Percentiles rank a stretch among this genome's conserved stretches.
These are phyloP conservation scores for Drosophila mimica DNA, from an alignment of 2,888 invertebrate genomes.

Conservation along the genomic window DNA sequence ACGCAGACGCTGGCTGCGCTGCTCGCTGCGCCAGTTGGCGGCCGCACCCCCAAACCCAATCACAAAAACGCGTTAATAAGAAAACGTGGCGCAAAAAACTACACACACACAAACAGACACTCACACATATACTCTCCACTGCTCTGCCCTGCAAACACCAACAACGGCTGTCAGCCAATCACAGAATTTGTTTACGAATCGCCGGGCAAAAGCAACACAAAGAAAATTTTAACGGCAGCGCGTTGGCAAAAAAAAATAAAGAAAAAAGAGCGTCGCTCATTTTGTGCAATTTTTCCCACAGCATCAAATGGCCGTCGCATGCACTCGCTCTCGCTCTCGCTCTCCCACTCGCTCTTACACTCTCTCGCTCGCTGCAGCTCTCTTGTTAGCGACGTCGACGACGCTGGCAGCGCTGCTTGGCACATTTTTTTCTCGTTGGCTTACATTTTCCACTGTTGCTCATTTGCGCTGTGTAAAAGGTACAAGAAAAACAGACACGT, in stretches of 20 bases:
- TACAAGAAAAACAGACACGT: constrained; percentile 65
- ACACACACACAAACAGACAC: constrained; percentile 49
- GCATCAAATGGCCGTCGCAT: constrained; percentile 58
- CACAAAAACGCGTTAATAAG: constrained; percentile 82
- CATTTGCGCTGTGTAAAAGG: constrained; percentile 57
- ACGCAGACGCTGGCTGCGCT: constrained; percentile 67
- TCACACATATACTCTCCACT: constrained; percentile 12
- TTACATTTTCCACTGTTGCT: constrained; percentile 69
- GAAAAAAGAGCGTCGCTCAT: constrained; percentile 64
- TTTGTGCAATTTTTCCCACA: constrained; percentile 62
- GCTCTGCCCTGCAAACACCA: constrained; percentile 25
- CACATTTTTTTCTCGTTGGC: constrained; percentile 68
- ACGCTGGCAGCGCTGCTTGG: constrained; percentile 55
- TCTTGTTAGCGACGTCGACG: constrained; percentile 21
- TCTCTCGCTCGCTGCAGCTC: constrained; percentile 22
- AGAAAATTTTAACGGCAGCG: constrained; percentile 67
- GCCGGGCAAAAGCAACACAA: constrained; percentile 80
- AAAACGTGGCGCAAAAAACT: constrained; percentile 80
- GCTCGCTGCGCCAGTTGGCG: constrained; percentile 53
- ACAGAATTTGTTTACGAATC: constrained; percentile 84
- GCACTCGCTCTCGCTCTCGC: constrained; percentile 34
- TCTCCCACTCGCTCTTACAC: constrained; percentile 30
- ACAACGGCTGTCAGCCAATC: constrained; percentile 74
- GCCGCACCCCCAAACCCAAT: constrained; percentile 80
- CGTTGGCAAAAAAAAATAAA: constrained; percentile 58